Evolutionary conservation across 2,113 vertebrate genomes (phyloP).

Genomic region (Ovibos moschatus): DNA sequence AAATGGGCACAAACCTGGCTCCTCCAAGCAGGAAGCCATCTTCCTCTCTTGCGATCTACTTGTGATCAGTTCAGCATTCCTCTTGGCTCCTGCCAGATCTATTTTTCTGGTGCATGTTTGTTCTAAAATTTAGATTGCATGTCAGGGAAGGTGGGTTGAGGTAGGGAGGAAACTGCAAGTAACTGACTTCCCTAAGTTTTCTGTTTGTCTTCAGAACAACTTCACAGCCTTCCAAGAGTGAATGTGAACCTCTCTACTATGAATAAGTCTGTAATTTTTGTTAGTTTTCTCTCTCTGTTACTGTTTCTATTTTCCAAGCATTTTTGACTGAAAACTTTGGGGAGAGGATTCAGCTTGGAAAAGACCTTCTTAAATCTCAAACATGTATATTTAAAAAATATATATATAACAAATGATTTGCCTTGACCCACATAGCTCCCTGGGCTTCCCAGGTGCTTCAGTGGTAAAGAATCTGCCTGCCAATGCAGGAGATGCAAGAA

Average conservation of each 20-base stretch:
- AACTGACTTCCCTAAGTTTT: not conserved
- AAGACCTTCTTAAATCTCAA: not conserved
- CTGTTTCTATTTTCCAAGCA: not conserved
- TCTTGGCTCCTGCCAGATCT: not conserved
- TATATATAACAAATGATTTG: not conserved
- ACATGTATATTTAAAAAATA: not conserved
- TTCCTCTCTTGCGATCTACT: not conserved
- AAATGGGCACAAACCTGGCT: too few species aligned
- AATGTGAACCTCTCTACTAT: not conserved
- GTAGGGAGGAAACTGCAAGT: not conserved
- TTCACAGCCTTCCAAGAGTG: not conserved
- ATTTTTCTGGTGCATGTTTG: not conserved
- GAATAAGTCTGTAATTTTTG: not conserved
- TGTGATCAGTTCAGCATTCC: not conserved
- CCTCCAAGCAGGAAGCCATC: not conserved
- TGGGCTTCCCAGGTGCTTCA: not conserved
- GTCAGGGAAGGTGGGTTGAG: fast-evolving
- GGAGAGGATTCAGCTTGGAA: not conserved
- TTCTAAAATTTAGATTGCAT: not conserved
- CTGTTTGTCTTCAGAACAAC: not conserved
- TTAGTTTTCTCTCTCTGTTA: not conserved
- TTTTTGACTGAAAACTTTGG: not conserved
- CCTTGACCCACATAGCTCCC: not conserved
- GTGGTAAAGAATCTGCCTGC: not conserved
- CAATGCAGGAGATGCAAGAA: not conserved